phyloP scores from a whole-genome alignment of 2,888 invertebrate species.

The Molanna angustata region DNA sequence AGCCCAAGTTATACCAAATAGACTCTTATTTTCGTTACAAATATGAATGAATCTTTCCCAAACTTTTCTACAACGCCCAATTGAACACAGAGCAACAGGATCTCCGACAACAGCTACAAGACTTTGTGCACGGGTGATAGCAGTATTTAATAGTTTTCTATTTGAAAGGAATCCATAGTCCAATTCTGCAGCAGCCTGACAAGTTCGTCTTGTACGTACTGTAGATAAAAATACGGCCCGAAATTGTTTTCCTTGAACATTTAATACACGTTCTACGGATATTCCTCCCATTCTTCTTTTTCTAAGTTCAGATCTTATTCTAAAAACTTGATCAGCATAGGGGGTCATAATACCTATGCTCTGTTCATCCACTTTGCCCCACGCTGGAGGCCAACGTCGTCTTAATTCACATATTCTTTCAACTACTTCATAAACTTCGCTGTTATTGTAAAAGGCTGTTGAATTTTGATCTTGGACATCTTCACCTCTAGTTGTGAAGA shows the following conservation, averaged over 20 bases:
- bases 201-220: slow-evolving; percentile 68
- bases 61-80: slow-evolving; percentile 75
- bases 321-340: slow-evolving; percentile 75
- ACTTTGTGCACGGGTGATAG: slow-evolving; percentile 78
- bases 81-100: slow-evolving; percentile 76
- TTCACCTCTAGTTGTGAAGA: slow-evolving; percentile 76
- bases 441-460: slow-evolving; percentile 79
- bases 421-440: slow-evolving; percentile 78
- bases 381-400: slow-evolving; percentile 69
- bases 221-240: slow-evolving; percentile 79
- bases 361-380: slow-evolving; percentile 72
- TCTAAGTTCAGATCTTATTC: slow-evolving; percentile 72
- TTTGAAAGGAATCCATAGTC: slow-evolving; percentile 83
- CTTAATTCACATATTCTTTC: slow-evolving; percentile 71
- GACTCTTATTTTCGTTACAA: slow-evolving; percentile 66
- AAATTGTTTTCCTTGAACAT: slow-evolving; percentile 87
- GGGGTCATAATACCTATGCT: slow-evolving; percentile 84
- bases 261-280: slow-evolving; percentile 78
- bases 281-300: slow-evolving; percentile 71
- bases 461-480: slow-evolving; percentile 76
- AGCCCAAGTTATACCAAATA: slow-evolving; percentile 71
- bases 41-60: slow-evolving; percentile 78
- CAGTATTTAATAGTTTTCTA: slow-evolving; percentile 77
- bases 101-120: slow-evolving; percentile 82
- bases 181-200: slow-evolving; percentile 55